A percentile compares a stretch with the other conserved stretches of the same genome.
phyloP scores from a whole-genome alignment of 2,113 vertebrate species.

The Gobius niger region DNA sequence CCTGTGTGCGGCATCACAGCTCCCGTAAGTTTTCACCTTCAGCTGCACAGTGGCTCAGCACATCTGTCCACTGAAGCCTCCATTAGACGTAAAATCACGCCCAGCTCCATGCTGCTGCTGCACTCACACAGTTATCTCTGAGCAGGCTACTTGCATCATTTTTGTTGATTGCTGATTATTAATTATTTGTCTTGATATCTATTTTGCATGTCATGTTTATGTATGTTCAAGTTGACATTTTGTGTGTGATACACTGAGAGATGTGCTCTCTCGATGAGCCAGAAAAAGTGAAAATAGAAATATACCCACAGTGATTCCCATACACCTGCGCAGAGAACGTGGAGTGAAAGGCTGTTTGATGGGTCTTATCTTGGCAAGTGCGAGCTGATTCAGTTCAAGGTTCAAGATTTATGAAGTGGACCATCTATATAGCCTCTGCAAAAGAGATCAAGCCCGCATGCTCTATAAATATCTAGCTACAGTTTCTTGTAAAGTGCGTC shows the following conservation, averaged over 20 bases:
- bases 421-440: not conserved
- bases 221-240: not conserved
- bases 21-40: not conserved
- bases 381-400: not conserved
- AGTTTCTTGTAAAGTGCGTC: not conserved
- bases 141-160: not conserved
- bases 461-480: too few species aligned
- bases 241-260: not conserved
- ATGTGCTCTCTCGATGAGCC: not conserved
- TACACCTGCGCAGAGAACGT: not conserved
- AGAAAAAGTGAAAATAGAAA: too few species aligned
- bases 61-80: constrained; percentile 4
- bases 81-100: constrained; percentile 1
- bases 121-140: not conserved
- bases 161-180: not conserved
- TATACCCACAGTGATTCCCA: too few species aligned
- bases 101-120: not conserved
- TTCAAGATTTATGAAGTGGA: not conserved
- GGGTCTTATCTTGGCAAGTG: not conserved
- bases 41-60: constrained; percentile 4
- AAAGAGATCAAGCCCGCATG: not conserved
- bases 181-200: too few species aligned
- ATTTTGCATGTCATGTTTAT: too few species aligned
- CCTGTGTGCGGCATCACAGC: not conserved
- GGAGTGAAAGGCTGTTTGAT: not conserved